Evolutionary conservation across 2,797 vertebrate species (phyloP).

Genomic region (Acanthurus leucopareius): DNA sequence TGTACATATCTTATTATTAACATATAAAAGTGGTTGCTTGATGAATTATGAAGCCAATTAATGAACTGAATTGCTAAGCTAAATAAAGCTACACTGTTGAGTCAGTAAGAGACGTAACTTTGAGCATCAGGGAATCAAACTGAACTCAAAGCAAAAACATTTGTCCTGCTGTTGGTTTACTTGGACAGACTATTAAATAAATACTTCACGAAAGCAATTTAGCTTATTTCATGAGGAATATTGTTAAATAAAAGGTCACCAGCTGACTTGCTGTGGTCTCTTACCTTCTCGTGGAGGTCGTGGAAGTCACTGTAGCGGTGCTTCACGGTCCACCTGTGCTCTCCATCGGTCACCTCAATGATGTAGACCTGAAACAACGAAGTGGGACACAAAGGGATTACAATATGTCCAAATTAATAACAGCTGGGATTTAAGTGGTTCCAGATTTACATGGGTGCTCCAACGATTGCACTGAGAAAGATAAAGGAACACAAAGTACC

Average conservation of each 20-base stretch:
- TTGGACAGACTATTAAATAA: background rate
- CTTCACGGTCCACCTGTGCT: constrained; percentile 94
- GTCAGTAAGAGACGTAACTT: background rate
- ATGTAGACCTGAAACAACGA: constrained; percentile 92
- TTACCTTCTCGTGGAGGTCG: constrained; percentile 96
- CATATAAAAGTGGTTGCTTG: no score
- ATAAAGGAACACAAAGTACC: background rate
- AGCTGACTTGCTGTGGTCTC: background rate
- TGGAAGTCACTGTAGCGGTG: constrained; percentile 98
- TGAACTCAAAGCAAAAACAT: background rate
- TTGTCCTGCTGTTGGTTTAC: background rate
- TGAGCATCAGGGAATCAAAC: background rate
- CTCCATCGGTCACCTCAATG: constrained; percentile 92
- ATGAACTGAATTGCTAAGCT: no score
- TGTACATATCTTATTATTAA: no score
- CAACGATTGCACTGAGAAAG: background rate
- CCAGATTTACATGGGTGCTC: background rate
- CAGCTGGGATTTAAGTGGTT: background rate
- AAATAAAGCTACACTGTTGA: background rate
- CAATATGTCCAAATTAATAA: background rate
- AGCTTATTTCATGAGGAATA: no score
- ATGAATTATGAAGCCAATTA: no score
- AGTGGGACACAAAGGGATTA: background rate
- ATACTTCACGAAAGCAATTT: background rate
- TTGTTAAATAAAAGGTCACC: background rate